These are phyloP conservation scores for Scolanthus callimorphus DNA, from an alignment of 92 coral and sea anemone species.

Conservation along the genomic window DNA sequence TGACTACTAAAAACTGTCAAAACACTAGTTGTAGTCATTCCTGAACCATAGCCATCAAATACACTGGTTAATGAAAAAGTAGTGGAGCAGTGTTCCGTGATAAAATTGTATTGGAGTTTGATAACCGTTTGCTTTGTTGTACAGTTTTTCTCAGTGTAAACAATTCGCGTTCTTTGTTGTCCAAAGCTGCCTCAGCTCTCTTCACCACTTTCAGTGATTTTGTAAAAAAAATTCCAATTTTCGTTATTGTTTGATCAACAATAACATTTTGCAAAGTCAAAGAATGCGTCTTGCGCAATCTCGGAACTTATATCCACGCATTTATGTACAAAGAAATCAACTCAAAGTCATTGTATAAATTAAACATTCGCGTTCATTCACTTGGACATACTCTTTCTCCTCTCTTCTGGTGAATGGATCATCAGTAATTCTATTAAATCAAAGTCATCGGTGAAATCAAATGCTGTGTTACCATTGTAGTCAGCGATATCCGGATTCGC, in stretches of 20 bases:
- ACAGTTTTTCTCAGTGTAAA: too few species aligned
- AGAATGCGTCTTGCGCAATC: background rate
- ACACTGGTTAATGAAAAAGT: too few species aligned
- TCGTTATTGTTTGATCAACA: background rate
- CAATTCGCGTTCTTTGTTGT: background rate
- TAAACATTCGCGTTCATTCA: background rate
- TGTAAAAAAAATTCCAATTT: background rate
- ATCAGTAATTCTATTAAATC: conserved; percentile 87
- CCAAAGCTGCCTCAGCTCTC: background rate
- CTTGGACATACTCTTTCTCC: conserved; percentile 56
- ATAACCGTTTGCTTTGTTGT: too few species aligned
- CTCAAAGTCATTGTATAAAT: background rate
- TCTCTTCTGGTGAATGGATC: conserved; percentile 74
- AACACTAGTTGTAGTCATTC: too few species aligned
- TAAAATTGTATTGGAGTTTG: too few species aligned
- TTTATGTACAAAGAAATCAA: background rate
- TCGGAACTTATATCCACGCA: background rate
- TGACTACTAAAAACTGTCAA: too few species aligned
- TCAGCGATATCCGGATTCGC: conserved; percentile 89
- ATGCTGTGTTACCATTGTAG: conserved; percentile 68
- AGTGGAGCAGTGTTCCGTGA: too few species aligned
- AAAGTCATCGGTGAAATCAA: conserved; percentile 92
- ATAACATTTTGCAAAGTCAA: too few species aligned
- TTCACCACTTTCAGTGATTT: background rate
- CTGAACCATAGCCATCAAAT: too few species aligned